Evolutionary conservation across 92 coral and sea anemone species (phyloP), one percentile per base, ranked within the genome.

Genomic region (Montipora capitata): DNA sequence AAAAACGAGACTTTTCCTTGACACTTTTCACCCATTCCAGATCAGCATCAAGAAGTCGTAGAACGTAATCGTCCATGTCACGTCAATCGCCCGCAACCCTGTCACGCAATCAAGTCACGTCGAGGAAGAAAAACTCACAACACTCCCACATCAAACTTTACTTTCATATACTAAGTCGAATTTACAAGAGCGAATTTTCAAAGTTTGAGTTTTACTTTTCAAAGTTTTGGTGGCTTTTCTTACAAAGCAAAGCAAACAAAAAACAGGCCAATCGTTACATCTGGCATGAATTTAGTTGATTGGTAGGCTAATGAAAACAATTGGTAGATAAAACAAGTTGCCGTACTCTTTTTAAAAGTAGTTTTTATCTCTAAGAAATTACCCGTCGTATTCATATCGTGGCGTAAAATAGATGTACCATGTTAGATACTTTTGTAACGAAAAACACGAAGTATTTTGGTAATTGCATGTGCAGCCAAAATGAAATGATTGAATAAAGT

Each of bases 41-140:
- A 43, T 82, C 87, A 71, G 72, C 79, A 44, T 72, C 87, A 56
- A 82, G 79, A 72, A 83, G 63, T 83, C 87, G 87, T 10, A 71
- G 87, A 62, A 83, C 87, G 20, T 83, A 56, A 72, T 18, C 59
- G 12, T 51, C 16, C 17, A 43, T 42, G 44, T 54, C 40, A 27
- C 1, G 1, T 10, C 57, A 64, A 10, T 59, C 10, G 35, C 16
- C 56, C 70, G 74, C 43, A 80, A 27, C 38, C 48, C 43, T 68
- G 52, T 54, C 65, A 45, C 44, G 5, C 84, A 64, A 58, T 10
- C 56, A 13, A 64, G 61, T 27, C 62, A 12, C 44, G 49, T 9
- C 14, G 39, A 38, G 14, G 41, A 66, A 20, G 41, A 16, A 3
- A 51, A n/a, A 17, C 43, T 3, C 7, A 12, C 18, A 10, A 39